Percentiles rank a stretch among this genome's conserved stretches.
Conservation (phyloP, 2,113 vertebrate genomes). For the Scalopus aquaticus region DNA sequence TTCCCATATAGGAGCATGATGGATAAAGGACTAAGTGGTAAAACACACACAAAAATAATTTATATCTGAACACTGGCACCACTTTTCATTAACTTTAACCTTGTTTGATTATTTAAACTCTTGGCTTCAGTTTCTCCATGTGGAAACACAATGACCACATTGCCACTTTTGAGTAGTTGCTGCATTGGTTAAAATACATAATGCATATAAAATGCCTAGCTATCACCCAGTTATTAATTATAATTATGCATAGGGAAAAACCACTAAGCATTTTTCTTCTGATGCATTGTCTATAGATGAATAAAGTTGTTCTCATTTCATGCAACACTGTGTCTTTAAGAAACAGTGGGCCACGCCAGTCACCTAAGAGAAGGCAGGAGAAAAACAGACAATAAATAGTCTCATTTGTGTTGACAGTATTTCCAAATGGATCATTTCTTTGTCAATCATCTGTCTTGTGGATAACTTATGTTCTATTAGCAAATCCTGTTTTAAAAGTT, state of each 20-base stretch:
- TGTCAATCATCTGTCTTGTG: background rate
- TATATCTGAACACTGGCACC: background rate
- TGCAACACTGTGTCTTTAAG: background rate
- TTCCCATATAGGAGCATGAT: background rate
- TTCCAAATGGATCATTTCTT: background rate
- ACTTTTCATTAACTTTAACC: background rate
- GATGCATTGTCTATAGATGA: background rate
- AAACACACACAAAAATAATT: background rate
- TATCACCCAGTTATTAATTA: background rate
- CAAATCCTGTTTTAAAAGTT: background rate
- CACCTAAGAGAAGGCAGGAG: background rate
- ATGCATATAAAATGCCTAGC: background rate
- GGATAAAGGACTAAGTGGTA: background rate
- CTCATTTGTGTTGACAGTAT: background rate
- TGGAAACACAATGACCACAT: background rate
- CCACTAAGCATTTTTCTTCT: background rate
- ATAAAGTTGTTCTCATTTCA: background rate
- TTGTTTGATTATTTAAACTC: background rate
- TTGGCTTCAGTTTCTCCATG: background rate
- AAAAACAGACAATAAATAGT: rapidly evolving
- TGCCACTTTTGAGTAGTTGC: background rate
- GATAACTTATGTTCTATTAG: background rate
- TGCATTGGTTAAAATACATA: background rate
- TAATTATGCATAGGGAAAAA: background rate
- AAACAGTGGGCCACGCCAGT: background rate